These are phyloP conservation scores for Catharus ustulatus DNA, from an alignment of 2,797 vertebrate species.

Conservation along the genomic window DNA sequence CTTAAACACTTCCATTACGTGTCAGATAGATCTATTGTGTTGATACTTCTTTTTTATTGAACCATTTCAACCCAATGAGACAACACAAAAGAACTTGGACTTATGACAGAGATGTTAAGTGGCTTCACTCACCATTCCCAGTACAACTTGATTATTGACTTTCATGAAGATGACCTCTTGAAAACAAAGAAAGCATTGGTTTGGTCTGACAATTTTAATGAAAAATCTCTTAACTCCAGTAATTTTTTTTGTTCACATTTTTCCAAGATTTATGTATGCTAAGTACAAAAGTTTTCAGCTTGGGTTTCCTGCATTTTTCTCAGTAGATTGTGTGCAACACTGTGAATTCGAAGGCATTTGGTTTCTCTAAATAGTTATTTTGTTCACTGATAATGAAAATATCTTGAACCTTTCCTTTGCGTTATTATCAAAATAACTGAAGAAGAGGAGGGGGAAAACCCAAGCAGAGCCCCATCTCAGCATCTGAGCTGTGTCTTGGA, in stretches of 20 bases:
- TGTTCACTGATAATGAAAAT: neutral
- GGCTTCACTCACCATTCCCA: neutral
- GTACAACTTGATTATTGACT: neutral
- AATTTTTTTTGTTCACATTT: neutral
- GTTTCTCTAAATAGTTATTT: neutral
- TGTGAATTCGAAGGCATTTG: neutral
- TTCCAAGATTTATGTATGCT: neutral
- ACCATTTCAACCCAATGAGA: neutral
- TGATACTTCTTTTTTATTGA: neutral
- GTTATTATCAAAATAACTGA: neutral
- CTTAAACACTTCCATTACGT: accelerated
- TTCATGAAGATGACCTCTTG: neutral
- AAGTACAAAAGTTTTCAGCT: neutral
- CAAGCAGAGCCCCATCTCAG: neutral
- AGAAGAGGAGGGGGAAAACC: neutral
- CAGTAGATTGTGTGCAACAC: neutral
- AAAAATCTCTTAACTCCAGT: neutral
- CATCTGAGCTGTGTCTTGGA: neutral
- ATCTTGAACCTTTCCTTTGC: neutral
- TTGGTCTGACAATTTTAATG: neutral
- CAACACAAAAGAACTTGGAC: neutral
- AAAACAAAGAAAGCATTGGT: neutral
- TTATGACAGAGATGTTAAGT: neutral
- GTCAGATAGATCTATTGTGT: neutral
- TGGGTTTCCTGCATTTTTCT: neutral